Evolutionary conservation across 2,113 vertebrate genomes (phyloP).

Genomic region (Clinocottus analis): DNA sequence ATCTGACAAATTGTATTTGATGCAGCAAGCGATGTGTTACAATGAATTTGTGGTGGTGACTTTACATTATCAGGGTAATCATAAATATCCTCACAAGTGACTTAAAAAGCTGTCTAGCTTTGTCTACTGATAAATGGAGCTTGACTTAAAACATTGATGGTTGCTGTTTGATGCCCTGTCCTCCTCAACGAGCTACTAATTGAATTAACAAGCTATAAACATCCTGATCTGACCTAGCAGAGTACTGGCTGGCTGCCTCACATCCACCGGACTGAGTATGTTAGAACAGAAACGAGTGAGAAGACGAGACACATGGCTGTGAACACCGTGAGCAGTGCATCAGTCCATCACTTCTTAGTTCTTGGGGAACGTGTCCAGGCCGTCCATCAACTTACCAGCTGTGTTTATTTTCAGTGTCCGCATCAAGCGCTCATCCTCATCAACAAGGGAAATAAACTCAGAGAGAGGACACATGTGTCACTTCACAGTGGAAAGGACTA

Average conservation of each 20-base stretch:
- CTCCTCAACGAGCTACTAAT: background rate
- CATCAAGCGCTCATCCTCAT: conserved; percentile 66
- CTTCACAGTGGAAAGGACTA: conserved; percentile 24
- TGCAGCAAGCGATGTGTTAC: no score
- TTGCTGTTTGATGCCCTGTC: background rate
- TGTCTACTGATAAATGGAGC: background rate
- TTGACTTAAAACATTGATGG: background rate
- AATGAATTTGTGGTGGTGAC: no score
- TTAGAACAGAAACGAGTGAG: background rate
- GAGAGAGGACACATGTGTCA: conserved; percentile 12
- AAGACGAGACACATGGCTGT: conserved; percentile 19
- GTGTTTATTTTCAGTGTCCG: conserved; percentile 56
- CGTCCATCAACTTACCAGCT: conserved; percentile 8
- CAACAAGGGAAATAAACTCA: conserved; percentile 86
- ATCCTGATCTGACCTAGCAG: no score
- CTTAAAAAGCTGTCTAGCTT: background rate
- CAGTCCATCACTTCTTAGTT: conserved; percentile 82
- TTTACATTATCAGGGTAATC: background rate
- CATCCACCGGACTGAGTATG: background rate
- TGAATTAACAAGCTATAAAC: no score
- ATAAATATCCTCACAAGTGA: background rate
- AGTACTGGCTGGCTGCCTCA: no score
- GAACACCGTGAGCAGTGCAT: conserved; percentile 65
- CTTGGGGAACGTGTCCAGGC: conserved; percentile 67
- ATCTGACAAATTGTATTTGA: no score